phyloP scores from a whole-genome alignment of 2,888 invertebrate genomes.

The Drepana falcataria region DNA sequence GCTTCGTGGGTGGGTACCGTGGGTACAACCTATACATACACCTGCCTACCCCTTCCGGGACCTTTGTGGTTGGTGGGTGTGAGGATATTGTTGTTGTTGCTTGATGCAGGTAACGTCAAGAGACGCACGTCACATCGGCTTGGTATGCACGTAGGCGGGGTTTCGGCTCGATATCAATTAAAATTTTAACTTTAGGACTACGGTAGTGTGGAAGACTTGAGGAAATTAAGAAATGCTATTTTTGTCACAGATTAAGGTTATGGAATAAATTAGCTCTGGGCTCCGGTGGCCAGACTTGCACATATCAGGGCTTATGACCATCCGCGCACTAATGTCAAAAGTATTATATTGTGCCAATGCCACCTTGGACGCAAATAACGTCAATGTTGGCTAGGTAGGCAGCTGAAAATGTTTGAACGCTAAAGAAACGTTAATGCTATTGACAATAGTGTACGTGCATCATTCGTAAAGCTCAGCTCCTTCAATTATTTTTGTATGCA shows the following conservation, averaged over 20 bases:
- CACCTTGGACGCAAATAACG: not conserved
- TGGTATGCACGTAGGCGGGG: slow-evolving; percentile 38
- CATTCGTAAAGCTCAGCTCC: slow-evolving; percentile 23
- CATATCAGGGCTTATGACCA: slow-evolving; percentile 12
- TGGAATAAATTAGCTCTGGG: slow-evolving; percentile 51
- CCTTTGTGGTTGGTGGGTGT: not conserved
- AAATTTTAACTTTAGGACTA: slow-evolving; percentile 49
- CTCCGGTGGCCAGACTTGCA: slow-evolving; percentile 62
- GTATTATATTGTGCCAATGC: not conserved
- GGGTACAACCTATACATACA: no score
- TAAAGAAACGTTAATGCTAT: no score
- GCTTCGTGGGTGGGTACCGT: no score
- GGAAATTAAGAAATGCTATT: slow-evolving; percentile 67
- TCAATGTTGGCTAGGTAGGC: no score
- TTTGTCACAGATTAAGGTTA: slow-evolving; percentile 68
- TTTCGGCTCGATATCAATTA: slow-evolving; percentile 67
- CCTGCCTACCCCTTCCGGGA: no score
- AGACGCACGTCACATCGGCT: slow-evolving; percentile 11
- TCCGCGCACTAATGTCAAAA: not conserved
- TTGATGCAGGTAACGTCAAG: not conserved
- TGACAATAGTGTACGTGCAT: slow-evolving; percentile 4
- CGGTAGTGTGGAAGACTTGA: slow-evolving; percentile 47
- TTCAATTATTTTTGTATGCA: slow-evolving; percentile 33
- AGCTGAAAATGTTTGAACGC: no score
- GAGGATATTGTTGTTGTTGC: not conserved